A percentile compares a stretch with the other conserved stretches of the same genome.
phyloP scores from a whole-genome alignment of 2,113 vertebrate genomes.

The Coregonus clupeaformis region DNA sequence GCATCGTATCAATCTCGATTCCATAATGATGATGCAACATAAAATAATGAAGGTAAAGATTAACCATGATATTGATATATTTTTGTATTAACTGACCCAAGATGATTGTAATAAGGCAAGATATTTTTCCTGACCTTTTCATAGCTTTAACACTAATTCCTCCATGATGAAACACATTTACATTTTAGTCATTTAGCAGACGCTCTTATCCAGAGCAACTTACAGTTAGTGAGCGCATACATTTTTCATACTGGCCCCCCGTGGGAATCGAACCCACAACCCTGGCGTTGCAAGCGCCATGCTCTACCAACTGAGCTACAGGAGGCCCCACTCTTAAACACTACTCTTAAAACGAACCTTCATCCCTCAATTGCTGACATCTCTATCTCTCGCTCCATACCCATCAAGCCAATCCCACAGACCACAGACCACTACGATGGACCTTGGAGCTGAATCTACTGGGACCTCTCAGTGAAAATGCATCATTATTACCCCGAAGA shows the following conservation, averaged over 20 bases:
- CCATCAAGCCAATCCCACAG: conserved; percentile 9
- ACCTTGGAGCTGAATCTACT: conserved; percentile 6
- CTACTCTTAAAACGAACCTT: conserved; percentile 38
- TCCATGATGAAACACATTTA: not conserved
- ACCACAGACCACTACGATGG: conserved; percentile 18
- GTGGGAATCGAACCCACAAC: no score
- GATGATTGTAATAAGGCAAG: not conserved
- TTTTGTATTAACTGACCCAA: no score
- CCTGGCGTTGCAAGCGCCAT: no score
- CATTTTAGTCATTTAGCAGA: no score
- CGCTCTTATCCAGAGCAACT: no score
- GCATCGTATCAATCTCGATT: not conserved
- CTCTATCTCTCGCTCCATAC: conserved; percentile 16
- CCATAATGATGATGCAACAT: not conserved
- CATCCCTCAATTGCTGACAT: conserved; percentile 50
- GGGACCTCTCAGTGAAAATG: conserved; percentile 21
- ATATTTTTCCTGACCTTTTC: not conserved
- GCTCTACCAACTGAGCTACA: no score
- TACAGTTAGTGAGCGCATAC: no score
- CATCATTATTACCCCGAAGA: conserved; percentile 33
- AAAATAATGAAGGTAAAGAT: not conserved
- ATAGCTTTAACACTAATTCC: not conserved
- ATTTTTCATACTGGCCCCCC: no score
- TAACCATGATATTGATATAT: not conserved
- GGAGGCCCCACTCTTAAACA: no score